Base-by-base conservation (phyloP, 2,888 invertebrate genomes). In the Pyrgus malvae region DNA sequence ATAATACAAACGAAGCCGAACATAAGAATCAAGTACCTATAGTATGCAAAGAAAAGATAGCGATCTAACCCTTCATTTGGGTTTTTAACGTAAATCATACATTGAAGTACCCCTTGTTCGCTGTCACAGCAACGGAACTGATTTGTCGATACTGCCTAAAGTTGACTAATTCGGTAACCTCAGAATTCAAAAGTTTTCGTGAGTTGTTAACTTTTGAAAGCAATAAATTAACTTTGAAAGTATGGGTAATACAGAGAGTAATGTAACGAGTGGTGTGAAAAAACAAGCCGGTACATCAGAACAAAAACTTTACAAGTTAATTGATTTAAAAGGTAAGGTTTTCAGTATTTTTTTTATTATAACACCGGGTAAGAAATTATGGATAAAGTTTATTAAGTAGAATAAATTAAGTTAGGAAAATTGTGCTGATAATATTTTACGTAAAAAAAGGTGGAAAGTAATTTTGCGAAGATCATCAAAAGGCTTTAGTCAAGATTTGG, bases 221-320 rank as follows among this genome's bases (percentile, higher is more conserved):
- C 21, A 33, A 25, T 40, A 38, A 54, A 25, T 54, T 44, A 11
- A 7, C 3, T 3, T 7, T 17, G 29, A 27, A 35, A 85, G 63
- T 29, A 94, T 94, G 95, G 96, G 96, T 76, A 96, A 96, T 90
- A 95, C 95, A 1, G 95, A 96, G 71, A 95, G 95, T 70, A 96
- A 96, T 81, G 98, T 98, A 1, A 96, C 97, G 0, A 97, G 96
- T 80, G 98, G 97, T 38, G 98, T 99, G 12, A 99, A 98, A 81
- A 97, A 97, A 65, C 98, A 99, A 80, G 98, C 98, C 1, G 97
- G 96, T 14, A 94, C 95, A n/a, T 95, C 96, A 1, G 92, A 94
- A 19, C 95, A 96, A 74, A 93, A 95, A 48, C 92, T 98, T 46
- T 98, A 98, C 76, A 96, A 97, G 74, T 91, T 98, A 41, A 37